Evolutionary conservation across 2,888 invertebrate genomes (phyloP).

Genomic region (Hirtodrosophila trivittata): DNA sequence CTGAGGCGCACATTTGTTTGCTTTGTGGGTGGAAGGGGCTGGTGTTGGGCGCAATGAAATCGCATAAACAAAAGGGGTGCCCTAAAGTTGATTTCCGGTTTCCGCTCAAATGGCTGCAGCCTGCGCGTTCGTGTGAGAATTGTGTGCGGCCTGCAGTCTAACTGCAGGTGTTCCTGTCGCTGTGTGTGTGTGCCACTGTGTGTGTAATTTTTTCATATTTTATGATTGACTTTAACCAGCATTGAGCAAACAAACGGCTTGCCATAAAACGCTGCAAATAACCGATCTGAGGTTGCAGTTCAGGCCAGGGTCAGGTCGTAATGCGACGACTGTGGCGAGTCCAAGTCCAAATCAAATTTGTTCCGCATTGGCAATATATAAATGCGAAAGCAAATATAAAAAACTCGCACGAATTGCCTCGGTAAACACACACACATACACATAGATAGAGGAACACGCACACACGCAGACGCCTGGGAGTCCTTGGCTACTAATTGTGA

Average conservation of each 20-base stretch:
- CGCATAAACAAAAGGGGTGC: conserved; percentile 67
- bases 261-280: conserved; percentile 20
- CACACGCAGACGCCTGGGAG: conserved; percentile 10
- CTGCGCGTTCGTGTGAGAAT: conserved; percentile 71
- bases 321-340: too few relatives aligned
- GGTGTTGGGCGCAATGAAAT: conserved; percentile 47
- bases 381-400: conserved; percentile 26
- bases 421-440: conserved; percentile 18
- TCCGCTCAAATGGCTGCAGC: conserved; percentile 71
- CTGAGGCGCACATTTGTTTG: conserved; percentile 35
- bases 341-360: conserved; percentile 39
- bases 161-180: conserved; percentile 45
- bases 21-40: background rate
- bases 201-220: conserved; percentile 67
- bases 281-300: conserved; percentile 14
- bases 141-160: conserved; percentile 65
- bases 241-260: conserved; percentile 4
- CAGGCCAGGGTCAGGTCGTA: too few relatives aligned
- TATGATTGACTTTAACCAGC: conserved; percentile 66
- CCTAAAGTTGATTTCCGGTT: conserved; percentile 77
- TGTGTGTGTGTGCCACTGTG: conserved; percentile 18
- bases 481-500: conserved; percentile 56
- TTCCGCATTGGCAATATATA: conserved; percentile 28
- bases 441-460: conserved; percentile 1
- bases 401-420: conserved; percentile 23